Percentiles rank a stretch among this genome's conserved stretches.
These are phyloP conservation scores for Tigriopus japonicus DNA, from an alignment of 1,140 invertebrate genomes.

Conservation along the genomic window DNA sequence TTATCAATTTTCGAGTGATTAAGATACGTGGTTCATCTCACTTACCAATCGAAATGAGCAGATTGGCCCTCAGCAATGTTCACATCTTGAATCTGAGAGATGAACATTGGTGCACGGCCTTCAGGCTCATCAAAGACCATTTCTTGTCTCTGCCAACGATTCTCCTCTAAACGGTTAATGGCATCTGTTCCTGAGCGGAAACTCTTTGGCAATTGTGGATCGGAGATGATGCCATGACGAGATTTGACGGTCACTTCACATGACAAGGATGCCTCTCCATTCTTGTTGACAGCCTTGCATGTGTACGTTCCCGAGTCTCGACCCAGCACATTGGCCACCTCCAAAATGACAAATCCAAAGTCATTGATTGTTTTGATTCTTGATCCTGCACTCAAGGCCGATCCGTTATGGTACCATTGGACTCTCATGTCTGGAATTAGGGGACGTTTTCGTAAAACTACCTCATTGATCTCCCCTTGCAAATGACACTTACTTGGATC, in stretches of 20 bases:
- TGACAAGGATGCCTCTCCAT: constrained; percentile 67
- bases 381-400: constrained; percentile 62
- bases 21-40: no score
- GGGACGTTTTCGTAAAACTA: no score
- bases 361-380: constrained; percentile 79
- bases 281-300: constrained; percentile 68
- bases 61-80: constrained; percentile 50
- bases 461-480: no score
- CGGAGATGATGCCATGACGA: constrained; percentile 64
- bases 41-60: constrained; percentile 53
- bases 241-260: constrained; percentile 65
- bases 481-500: constrained; percentile 36
- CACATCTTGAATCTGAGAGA: constrained; percentile 44
- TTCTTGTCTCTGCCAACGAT: constrained; percentile 66
- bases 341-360: constrained; percentile 80
- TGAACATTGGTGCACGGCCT: constrained; percentile 66
- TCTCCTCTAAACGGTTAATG: constrained; percentile 72
- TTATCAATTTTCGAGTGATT: no score
- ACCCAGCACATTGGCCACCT: constrained; percentile 68
- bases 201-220: constrained; percentile 68
- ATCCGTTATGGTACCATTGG: constrained; percentile 92
- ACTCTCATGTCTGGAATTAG: constrained; percentile 49
- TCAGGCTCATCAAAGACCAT: constrained; percentile 46
- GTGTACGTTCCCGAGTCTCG: constrained; percentile 72
- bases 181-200: constrained; percentile 69